A percentile compares a stretch with the other conserved stretches of the same genome.
phyloP scores from a whole-genome alignment of 2,888 invertebrate genomes.

The Odontocolon sp. region DNA sequence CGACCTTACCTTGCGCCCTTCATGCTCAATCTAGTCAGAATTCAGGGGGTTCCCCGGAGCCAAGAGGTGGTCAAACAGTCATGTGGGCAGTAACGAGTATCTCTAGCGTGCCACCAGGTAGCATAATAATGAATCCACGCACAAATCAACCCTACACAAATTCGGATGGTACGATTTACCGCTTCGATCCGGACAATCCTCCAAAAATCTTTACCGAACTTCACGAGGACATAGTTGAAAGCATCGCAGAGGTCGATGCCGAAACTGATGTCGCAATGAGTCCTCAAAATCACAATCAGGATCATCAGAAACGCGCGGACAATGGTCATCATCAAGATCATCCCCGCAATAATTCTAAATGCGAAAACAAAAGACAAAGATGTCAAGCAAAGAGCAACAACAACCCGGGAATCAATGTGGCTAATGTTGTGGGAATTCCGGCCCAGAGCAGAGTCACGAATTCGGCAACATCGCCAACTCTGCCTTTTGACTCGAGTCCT shows the following conservation, averaged over 20 bases:
- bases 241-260: slow-evolving; percentile 51
- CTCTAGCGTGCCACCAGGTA: slow-evolving; percentile 92
- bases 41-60: slow-evolving; percentile 68
- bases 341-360: slow-evolving; percentile 45
- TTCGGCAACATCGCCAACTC: slow-evolving; percentile 76
- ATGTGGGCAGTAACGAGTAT: slow-evolving; percentile 95
- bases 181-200: slow-evolving; percentile 88
- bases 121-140: slow-evolving; percentile 93
- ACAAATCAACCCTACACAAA: slow-evolving; percentile 90
- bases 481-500: slow-evolving; percentile 73
- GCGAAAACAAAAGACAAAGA: slow-evolving; percentile 65
- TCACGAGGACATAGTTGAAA: slow-evolving; percentile 62
- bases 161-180: slow-evolving; percentile 89
- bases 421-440: neutral
- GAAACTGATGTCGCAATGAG: slow-evolving; percentile 16
- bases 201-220: slow-evolving; percentile 79
- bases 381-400: slow-evolving; percentile 57
- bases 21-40: slow-evolving; percentile 79
- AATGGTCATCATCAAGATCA: slow-evolving; percentile 56
- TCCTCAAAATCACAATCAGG: slow-evolving; percentile 8
- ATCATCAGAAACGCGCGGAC: slow-evolving; percentile 38
- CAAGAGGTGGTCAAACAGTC: slow-evolving; percentile 80
- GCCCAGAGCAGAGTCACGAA: slow-evolving; percentile 69
- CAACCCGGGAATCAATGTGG: slow-evolving; percentile 4
- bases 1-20: slow-evolving; percentile 73